phyloP scores from a whole-genome alignment of 2,888 invertebrate genomes.

The Eupithecia pulchellata region DNA sequence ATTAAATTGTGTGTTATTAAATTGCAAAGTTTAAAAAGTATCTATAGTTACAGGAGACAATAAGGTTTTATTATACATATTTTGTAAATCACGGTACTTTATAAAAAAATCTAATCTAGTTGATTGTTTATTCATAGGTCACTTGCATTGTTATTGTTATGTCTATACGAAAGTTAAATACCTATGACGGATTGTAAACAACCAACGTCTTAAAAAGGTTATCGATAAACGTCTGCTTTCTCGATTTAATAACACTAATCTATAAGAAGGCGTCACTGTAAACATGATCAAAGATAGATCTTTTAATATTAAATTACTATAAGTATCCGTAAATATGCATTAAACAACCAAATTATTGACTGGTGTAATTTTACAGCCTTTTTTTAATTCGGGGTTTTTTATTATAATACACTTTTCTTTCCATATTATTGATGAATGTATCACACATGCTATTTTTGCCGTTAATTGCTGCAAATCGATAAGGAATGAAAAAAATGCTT shows the following conservation, averaged over 20 bases:
- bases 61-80: too few species aligned
- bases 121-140: neutral
- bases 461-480: neutral
- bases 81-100: too few species aligned
- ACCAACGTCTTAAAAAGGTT: slow-evolving; percentile 4
- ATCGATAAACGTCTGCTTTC: neutral
- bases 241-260: slow-evolving; percentile 1
- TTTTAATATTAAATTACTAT: neutral
- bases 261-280: neutral
- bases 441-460: neutral
- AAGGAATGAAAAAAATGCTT: neutral
- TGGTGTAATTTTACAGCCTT: neutral
- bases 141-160: too few species aligned
- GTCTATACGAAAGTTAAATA: neutral
- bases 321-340: too few species aligned
- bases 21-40: too few species aligned
- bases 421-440: neutral
- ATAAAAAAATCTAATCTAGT: neutral
- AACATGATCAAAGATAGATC: neutral
- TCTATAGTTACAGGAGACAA: too few species aligned
- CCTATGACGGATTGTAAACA: neutral
- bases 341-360: neutral
- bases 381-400: too few species aligned
- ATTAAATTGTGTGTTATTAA: too few species aligned
- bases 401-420: too few species aligned